Evolutionary conservation across 2,888 invertebrate genomes (phyloP).

Genomic region (Melieria crassipennis): DNA sequence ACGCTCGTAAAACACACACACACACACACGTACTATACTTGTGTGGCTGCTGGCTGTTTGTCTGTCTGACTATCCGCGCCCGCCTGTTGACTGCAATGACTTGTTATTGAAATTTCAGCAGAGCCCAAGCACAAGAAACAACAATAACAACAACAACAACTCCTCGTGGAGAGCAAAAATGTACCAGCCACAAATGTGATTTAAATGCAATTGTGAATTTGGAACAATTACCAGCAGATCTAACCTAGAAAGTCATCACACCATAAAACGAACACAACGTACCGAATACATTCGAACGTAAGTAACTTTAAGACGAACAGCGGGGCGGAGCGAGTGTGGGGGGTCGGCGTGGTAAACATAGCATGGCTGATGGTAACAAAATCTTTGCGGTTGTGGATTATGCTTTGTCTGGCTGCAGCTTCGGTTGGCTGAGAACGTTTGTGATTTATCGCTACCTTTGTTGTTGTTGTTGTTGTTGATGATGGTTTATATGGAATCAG

Average conservation of each 20-base stretch:
- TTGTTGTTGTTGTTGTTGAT: too few relatives aligned
- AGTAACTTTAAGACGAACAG: too few relatives aligned
- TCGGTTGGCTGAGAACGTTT: too few relatives aligned
- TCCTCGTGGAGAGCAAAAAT: neutral
- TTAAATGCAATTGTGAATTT: conserved; percentile 17
- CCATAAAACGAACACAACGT: conserved; percentile 10
- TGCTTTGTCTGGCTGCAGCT: too few relatives aligned
- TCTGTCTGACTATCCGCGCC: neutral
- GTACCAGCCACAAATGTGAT: neutral
- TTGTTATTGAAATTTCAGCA: conserved; percentile 1
- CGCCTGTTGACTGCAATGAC: neutral
- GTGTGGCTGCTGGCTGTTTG: neutral
- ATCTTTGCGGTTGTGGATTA: too few relatives aligned
- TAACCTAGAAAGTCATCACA: conserved; percentile 7
- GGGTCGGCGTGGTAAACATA: too few relatives aligned
- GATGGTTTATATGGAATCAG: too few relatives aligned
- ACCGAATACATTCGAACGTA: neutral
- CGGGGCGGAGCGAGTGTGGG: too few relatives aligned
- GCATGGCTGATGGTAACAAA: too few relatives aligned
- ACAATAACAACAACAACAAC: neutral
- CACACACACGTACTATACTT: neutral
- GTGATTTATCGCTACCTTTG: too few relatives aligned
- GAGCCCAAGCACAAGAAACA: neutral
- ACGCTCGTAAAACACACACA: neutral
- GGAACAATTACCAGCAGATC: neutral